Conservation (phyloP, 2,888 invertebrate genomes). For the Molorchus minor region DNA sequence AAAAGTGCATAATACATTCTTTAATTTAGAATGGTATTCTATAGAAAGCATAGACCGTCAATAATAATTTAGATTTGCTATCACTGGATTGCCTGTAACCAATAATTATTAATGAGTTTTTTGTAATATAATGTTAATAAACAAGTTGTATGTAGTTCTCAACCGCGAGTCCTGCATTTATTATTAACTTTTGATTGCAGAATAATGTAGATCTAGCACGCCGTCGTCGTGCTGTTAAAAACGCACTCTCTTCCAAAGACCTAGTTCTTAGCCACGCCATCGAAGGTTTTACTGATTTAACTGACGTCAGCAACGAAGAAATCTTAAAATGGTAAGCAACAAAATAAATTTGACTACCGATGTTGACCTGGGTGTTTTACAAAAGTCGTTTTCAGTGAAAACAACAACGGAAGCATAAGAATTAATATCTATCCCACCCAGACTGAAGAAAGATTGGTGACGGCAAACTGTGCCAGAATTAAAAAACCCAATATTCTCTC, state of each 20-base stretch:
- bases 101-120: no score
- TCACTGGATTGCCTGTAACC: no score
- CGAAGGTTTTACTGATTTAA: conserved; percentile 66
- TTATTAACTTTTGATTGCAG: conserved; percentile 57
- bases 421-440: conserved; percentile 68
- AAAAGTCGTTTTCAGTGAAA: conserved; percentile 53
- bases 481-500: conserved; percentile 70
- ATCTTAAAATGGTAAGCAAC: conserved; percentile 61
- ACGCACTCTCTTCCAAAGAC: conserved; percentile 62
- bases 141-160: no score
- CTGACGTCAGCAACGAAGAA: conserved; percentile 69
- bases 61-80: no score
- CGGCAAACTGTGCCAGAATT: conserved; percentile 75
- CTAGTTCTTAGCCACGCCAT: conserved; percentile 69
- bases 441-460: conserved; percentile 63
- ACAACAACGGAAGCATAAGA: conserved; percentile 65
- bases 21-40: no score
- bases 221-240: conserved; percentile 47
- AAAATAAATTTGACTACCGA: no score
- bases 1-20: no score
- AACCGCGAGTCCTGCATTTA: no score
- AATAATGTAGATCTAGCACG: conserved; percentile 59
- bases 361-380: no score
- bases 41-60: no score
- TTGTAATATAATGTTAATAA: no score